A percentile compares a stretch with the other conserved stretches of the same genome.
Conservation (phyloP, 2,113 vertebrate genomes). For the Paratilapia polleni region DNA sequence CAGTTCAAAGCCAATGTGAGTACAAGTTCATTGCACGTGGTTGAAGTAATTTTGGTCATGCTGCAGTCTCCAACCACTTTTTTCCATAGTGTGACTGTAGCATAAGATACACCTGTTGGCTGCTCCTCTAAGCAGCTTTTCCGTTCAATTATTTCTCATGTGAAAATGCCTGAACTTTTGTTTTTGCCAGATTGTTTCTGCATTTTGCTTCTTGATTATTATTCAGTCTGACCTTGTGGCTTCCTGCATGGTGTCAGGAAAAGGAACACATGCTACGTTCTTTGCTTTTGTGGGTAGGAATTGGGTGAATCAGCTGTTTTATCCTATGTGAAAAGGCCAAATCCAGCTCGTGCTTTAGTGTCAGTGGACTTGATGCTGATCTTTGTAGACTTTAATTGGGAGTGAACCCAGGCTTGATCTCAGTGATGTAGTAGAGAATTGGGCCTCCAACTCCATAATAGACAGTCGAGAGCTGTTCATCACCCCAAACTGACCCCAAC, state of each 20-base stretch:
- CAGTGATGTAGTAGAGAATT: not conserved
- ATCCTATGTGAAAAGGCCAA: not conserved
- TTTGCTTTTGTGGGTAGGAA: not conserved
- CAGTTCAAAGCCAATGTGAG: no score
- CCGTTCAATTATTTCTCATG: no score
- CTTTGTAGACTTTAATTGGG: slow-evolving; percentile 5
- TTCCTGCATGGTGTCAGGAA: no score
- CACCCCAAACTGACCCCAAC: not conserved
- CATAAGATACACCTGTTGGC: no score
- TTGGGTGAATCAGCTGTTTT: not conserved
- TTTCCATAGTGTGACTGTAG: no score
- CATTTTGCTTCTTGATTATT: no score
- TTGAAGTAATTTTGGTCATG: no score
- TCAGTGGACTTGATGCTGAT: not conserved
- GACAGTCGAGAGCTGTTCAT: not conserved
- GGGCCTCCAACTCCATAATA: not conserved
- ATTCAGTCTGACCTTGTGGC: not conserved
- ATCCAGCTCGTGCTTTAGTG: not conserved
- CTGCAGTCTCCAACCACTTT: no score
- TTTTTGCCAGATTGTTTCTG: no score
- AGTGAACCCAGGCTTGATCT: slow-evolving; percentile 17
- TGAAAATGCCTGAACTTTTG: no score
- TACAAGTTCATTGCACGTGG: no score
- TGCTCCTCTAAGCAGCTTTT: no score
- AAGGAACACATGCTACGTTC: not conserved